Evolutionary conservation across 2,888 invertebrate genomes (phyloP), one percentile per base, ranked within the genome.

Genomic region (Rhyacophila evoluta): DNA sequence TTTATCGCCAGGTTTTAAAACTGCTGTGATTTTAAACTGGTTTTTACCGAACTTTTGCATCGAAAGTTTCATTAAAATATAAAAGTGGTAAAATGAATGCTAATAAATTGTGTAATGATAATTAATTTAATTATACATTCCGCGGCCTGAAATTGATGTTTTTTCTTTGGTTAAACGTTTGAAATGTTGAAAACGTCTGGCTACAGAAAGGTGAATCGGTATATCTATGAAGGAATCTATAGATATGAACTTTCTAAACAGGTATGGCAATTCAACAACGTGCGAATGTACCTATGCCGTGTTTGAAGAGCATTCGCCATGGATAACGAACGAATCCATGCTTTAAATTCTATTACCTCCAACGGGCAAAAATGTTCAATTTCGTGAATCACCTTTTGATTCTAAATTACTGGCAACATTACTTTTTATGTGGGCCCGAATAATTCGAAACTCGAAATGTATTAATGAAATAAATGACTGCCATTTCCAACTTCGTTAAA

Each of bases 241-340:
- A 55, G 55, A 55, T 19, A 19, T 55, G 25, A 55, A 55, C 55
- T 55, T 55, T 55, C 55, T 55, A 55, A 55, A 55, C 55, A 55
- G 55, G 55, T 55, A 55, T 55, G 55, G 15, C 55, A 55, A 55
- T 55, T 55, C 55, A 55, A 55, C 55, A 55, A 55, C 55, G 55
- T 55, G 55, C 25, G 55, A 55, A 55, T 55, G 55, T 55, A 55
- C 55, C 55, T 55, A 55, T 55, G 55, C 55, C 55, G 55, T 55
- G 55, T 55, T 19, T 12, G 25, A 55, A 19, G 55, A 55, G 19
- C 55, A 19, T 55, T 55, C 10, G 25, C 55, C 55, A 55, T 55
- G 55, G 55, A 55, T 55, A 19, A 55, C 55, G 55, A 19, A 55
- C 55, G 55, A 55, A 55, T 55, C 55, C 12, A 55, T 55, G 55